Conservation (phyloP, 2,888 invertebrate genomes). For the Latheticus oryzae region DNA sequence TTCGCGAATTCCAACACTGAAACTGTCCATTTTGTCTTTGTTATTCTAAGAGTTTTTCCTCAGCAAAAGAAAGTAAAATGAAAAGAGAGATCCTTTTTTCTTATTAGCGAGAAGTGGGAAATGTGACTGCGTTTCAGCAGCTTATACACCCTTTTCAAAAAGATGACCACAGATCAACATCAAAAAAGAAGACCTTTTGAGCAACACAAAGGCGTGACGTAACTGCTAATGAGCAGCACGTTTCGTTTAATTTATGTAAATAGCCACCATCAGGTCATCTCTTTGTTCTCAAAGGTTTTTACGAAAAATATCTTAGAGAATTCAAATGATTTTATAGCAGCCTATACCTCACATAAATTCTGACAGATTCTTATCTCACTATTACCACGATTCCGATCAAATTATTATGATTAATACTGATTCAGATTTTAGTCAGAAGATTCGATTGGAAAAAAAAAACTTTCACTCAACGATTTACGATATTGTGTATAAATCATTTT, state of each 20-base stretch:
- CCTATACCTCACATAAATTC: conserved; percentile 6
- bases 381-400: conserved; percentile 10
- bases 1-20: conserved; percentile 26
- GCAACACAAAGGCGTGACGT: conserved; percentile 8
- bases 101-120: no score
- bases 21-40: neutral
- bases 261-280: neutral
- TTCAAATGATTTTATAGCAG: conserved; percentile 1
- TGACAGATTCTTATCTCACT: conserved; percentile 9
- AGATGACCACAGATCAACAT: neutral
- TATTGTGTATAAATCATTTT: conserved; percentile 5
- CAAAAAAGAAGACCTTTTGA: neutral
- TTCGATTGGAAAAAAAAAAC: conserved; percentile 12
- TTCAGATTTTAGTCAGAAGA: conserved; percentile 3
- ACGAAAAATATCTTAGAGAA: no score
- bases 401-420: conserved; percentile 15
- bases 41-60: conserved; percentile 1
- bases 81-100: no score
- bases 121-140: no score
- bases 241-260: conserved; percentile 23
- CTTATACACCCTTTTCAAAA: neutral
- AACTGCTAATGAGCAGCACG: conserved; percentile 22
- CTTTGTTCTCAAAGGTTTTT: neutral
- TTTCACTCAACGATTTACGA: conserved; percentile 3
- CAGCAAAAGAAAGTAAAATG: no score